Base-by-base conservation (phyloP, 2,797 vertebrate genomes). In the Spinus pinus region DNA sequence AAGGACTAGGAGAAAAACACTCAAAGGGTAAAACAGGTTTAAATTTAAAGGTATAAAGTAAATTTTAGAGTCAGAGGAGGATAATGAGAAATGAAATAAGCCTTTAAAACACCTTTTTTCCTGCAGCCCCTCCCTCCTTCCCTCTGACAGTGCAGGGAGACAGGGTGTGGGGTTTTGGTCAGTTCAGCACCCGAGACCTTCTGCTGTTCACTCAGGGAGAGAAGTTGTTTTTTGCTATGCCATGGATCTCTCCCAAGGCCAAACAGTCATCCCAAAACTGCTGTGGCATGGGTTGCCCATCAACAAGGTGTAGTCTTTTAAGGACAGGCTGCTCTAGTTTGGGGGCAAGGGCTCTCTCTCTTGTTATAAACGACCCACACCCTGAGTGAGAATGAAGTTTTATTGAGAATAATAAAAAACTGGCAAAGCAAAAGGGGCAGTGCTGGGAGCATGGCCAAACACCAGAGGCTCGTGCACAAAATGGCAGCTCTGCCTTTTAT, bases 391-490 rank as follows among this genome's bases (percentile, higher is more conserved):
- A 70, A 42, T 20, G 23, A 53, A n/a, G 23, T 33, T 71, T 70
- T n/a, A n/a, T n/a, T 54, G 18, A 33, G 50, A 54, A 54, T 22
- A 71, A 33, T 15, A 9, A 53, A 42, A n/a, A 15, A 41, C 19
- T 27, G 4, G 1, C 16, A 15, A 14, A 54, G 17, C 17, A 15
- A 20, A 54, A n/a, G 37, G 13, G 30, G 20, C 50, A 54, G 37
- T 0, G 5, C 37, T n/a, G 23, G 23, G 14, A n/a, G 10, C 2
- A 0, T 21, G 22, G 37, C 30, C 22, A 25, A n/a, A 53, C 2
- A 1, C 35, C 49, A 53, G 30, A 70, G 17, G 30, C 30, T 41
- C 3, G 1, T 20, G 17, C 37, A 53, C 37, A 54, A 20, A n/a
- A 42, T 27, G 15, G 30, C 2, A 4, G 16, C 42, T 46, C 41